These are phyloP conservation scores for Echinarachnius parma DNA, from an alignment of 53 echinoderm and acorn worm species.

Conservation along the genomic window DNA sequence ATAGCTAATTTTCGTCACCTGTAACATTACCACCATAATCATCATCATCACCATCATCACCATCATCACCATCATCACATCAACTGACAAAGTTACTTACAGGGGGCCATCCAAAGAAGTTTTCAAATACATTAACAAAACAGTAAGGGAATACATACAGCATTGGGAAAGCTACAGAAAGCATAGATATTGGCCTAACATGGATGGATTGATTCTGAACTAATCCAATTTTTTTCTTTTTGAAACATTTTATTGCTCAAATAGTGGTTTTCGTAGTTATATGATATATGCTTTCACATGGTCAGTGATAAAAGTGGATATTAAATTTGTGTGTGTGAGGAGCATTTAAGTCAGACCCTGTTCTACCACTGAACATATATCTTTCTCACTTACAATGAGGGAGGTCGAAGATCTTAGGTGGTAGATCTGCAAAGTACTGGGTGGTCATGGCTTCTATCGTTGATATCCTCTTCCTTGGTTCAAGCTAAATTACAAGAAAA, in stretches of 20 bases:
- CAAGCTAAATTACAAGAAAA: slow-evolving; percentile 48
- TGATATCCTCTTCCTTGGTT: slow-evolving; percentile 86
- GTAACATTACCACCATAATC: neutral
- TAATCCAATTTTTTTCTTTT: no score
- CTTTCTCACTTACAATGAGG: slow-evolving; percentile 73
- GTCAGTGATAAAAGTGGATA: no score
- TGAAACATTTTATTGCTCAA: no score
- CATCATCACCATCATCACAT: neutral
- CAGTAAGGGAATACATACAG: no score
- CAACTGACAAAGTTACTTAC: no score
- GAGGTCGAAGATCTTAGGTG: slow-evolving; percentile 77
- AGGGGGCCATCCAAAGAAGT: no score
- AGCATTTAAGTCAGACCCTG: neutral
- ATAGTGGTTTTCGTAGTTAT: no score
- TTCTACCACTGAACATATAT: neutral
- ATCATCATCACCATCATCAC: neutral
- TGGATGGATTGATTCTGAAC: no score
- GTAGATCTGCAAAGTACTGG: slow-evolving; percentile 81
- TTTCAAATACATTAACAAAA: neutral
- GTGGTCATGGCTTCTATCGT: slow-evolving; percentile 76
- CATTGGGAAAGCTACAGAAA: no score
- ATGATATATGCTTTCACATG: no score
- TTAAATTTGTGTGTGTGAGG: no score
- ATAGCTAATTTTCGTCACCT: neutral
- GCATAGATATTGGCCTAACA: no score